Evolutionary conservation across 2,888 invertebrate genomes (phyloP).

Genomic region (Acholoe squamosa): DNA sequence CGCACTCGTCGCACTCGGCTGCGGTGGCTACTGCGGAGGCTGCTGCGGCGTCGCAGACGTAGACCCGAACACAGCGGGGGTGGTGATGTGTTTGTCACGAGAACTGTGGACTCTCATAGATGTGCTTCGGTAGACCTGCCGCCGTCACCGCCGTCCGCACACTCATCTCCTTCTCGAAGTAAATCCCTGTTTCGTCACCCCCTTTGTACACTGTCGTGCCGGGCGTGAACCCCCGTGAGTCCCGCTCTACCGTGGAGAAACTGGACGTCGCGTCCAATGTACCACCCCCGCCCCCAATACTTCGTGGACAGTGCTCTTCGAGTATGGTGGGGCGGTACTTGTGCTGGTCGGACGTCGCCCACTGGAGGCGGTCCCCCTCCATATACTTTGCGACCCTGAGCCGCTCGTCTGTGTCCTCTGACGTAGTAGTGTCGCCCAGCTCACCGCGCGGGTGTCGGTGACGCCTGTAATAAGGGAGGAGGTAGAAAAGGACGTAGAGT

Average conservation of each 20-base stretch:
- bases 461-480: slow-evolving; percentile 12
- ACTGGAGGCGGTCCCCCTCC: slow-evolving; percentile 49
- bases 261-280: slow-evolving; percentile 45
- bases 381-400: slow-evolving; percentile 23
- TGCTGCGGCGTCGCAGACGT: slow-evolving; percentile 47
- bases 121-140: slow-evolving; percentile 23
- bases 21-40: slow-evolving; percentile 25
- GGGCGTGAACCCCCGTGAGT: not conserved
- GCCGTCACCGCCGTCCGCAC: not conserved
- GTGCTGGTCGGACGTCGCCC: slow-evolving; percentile 53
- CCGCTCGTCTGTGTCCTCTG: slow-evolving; percentile 22
- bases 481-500: not conserved
- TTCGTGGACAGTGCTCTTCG: slow-evolving; percentile 45
- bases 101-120: slow-evolving; percentile 53
- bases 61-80: slow-evolving; percentile 49
- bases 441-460: slow-evolving; percentile 31
- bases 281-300: not conserved
- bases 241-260: slow-evolving; percentile 51
- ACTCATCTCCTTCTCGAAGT: slow-evolving; percentile 41
- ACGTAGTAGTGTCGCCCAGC: not conserved
- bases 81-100: slow-evolving; percentile 28
- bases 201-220: not conserved
- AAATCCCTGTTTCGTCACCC: slow-evolving; percentile 18
- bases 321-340: slow-evolving; percentile 54
- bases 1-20: slow-evolving; percentile 23